Conservation (phyloP, 2,113 vertebrate genomes). For the Malurus elegans region DNA sequence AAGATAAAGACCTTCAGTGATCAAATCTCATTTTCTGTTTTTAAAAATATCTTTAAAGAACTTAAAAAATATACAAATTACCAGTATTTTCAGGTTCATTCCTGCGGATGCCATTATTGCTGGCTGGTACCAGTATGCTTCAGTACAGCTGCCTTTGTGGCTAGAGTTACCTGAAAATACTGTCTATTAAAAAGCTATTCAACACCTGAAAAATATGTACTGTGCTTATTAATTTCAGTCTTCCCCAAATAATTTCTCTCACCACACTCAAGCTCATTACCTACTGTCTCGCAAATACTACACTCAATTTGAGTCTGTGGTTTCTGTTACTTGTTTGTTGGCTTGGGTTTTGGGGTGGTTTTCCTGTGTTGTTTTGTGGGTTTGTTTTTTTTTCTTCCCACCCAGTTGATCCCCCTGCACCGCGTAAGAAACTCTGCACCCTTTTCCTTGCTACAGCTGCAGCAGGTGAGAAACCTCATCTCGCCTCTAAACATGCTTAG, state of each 20-base stretch:
- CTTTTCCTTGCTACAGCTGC: conserved; percentile 70
- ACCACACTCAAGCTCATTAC: background rate
- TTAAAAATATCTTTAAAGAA: conserved; percentile 53
- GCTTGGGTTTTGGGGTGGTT: background rate
- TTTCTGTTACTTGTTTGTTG: background rate
- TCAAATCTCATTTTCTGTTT: conserved; percentile 29
- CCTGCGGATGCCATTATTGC: conserved; percentile 50
- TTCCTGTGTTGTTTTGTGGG: background rate
- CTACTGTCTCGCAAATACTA: conserved; percentile 16
- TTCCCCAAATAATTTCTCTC: conserved; percentile 40
- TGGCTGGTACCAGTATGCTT: conserved; percentile 55
- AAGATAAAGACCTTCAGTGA: conserved; percentile 28
- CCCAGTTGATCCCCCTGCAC: background rate
- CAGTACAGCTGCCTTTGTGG: conserved; percentile 58
- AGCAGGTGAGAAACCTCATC: conserved; percentile 68
- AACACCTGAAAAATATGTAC: conserved; percentile 62
- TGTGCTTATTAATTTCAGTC: conserved; percentile 63
- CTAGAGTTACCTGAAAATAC: conserved; percentile 62
- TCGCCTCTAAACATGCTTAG: conserved; percentile 67
- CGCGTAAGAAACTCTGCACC: conserved; percentile 76
- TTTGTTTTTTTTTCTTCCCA: background rate
- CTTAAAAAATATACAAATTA: conserved; percentile 51
- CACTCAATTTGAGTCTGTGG: background rate
- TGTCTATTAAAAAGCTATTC: conserved; percentile 64
- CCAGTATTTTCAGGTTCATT: conserved; percentile 52